phyloP scores from a whole-genome alignment of 1,140 invertebrate genomes.

The Vanessa atalanta region DNA sequence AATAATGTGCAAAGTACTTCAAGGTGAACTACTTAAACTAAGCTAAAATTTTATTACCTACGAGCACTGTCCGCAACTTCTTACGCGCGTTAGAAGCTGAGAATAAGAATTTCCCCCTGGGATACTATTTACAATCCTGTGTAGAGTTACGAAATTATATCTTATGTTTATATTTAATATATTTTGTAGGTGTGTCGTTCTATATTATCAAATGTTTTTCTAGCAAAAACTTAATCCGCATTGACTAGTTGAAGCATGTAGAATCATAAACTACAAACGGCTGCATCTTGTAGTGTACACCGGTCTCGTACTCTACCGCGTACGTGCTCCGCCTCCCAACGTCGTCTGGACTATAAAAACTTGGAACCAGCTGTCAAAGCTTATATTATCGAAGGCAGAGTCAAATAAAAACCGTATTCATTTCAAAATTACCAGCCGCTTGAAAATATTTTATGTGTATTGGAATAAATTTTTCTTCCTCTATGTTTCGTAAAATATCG shows the following conservation, averaged over 20 bases:
- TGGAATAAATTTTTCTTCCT: not conserved
- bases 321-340: constrained; percentile 31
- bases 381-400: constrained; percentile 32
- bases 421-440: constrained; percentile 1
- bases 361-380: constrained; percentile 36
- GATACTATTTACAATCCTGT: too few species aligned
- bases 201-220: not conserved
- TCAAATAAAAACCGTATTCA: constrained; percentile 12
- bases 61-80: not conserved
- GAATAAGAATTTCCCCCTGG: too few species aligned
- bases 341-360: constrained; percentile 23
- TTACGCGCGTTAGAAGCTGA: too few species aligned
- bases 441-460: not conserved
- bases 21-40: not conserved
- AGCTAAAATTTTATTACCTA: not conserved
- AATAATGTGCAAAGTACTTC: not conserved
- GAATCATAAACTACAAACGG: constrained; percentile 7
- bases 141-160: too few species aligned
- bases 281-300: constrained; percentile 13
- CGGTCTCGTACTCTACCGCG: constrained; percentile 4
- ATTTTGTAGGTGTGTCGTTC: too few species aligned
- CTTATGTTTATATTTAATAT: too few species aligned
- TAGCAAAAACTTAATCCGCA: not conserved
- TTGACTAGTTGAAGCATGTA: constrained; percentile 10
- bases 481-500: not conserved